These are phyloP conservation scores for Anolis sagrei DNA, from an alignment of 2,113 vertebrate species.

Conservation along the genomic window DNA sequence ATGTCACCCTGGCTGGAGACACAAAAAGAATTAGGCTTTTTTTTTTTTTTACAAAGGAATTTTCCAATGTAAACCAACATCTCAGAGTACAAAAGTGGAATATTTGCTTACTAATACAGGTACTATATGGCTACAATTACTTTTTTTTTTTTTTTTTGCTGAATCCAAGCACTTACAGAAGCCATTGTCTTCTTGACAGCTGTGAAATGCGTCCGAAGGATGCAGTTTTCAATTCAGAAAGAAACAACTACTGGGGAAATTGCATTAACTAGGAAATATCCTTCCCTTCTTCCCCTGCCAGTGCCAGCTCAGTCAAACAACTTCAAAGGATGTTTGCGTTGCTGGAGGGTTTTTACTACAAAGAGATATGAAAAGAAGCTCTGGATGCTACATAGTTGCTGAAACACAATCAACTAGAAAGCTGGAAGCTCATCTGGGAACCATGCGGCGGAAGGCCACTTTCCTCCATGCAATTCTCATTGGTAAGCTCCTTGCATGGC, in stretches of 20 bases:
- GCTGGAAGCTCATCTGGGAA: not conserved
- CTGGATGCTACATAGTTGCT: not conserved
- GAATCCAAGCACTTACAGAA: constrained; percentile 41
- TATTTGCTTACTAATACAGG: not conserved
- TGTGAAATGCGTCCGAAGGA: constrained; percentile 57
- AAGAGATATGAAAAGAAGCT: constrained; percentile 35
- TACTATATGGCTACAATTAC: constrained; percentile 23
- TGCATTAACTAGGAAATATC: constrained; percentile 1
- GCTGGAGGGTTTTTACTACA: not conserved
- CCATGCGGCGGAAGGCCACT: not conserved
- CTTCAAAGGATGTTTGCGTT: not conserved
- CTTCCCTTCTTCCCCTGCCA: constrained; percentile 24
- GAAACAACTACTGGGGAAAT: constrained; percentile 23
- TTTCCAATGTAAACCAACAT: constrained; percentile 28
- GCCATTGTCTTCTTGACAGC: constrained; percentile 22
- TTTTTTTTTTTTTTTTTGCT: constrained; percentile 8
- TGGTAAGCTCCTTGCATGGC: not conserved
- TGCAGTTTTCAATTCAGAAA: constrained; percentile 22
- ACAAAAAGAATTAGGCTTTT: not conserved
- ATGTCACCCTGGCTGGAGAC: not conserved
- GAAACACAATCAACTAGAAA: constrained; percentile 28
- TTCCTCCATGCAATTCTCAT: not conserved
- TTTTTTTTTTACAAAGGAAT: not conserved
- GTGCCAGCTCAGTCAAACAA: constrained; percentile 2
- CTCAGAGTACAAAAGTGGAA: not conserved